Evolutionary conservation across 2,888 invertebrate genomes (phyloP), one percentile per base, ranked within the genome.

Genomic region (Ceriagrion tenellum): DNA sequence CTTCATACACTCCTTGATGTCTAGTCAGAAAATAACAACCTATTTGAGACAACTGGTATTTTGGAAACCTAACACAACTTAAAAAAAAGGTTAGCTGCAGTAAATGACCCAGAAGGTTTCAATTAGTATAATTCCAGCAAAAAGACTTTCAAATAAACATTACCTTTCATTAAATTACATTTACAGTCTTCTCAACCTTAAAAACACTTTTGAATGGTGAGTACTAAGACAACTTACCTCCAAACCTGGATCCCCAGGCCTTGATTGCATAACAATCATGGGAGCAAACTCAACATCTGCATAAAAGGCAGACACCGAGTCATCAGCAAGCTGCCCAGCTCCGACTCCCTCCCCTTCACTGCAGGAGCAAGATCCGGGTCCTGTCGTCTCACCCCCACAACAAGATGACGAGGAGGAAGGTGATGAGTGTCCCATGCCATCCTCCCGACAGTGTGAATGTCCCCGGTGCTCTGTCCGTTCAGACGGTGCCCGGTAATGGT

Each of bases 351-450:
- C 93, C 4, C 93, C 93, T 26, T 93, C 93, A 18, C 93, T 93
- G 74, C 93, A 93, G n/a, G 93, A 93, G 69, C 93, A 93, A 40
- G 93, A 93, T 13, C 93, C 93, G n/a, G 93, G 93, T 1, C 93
- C 93, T 16, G 93, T 93, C n/a, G 93, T 93, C 93, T 93, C 93
- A 16, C 93, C 93, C n/a, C 93, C 93, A 4, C 93, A 93, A n/a
- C 93, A 93, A 26, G 93, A 93, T 18, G 93, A 93, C 12, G 93
- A 93, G 13, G 93, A 93, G 18, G 93, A 93, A n/a, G 93, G 93
- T 16, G 93, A 93, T 3, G 93, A 93, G 69, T 93, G 93, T 16
- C 93, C 93, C 91, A 91, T 40, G 40, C 91, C 91, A 47, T 93
- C 93, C 69, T 93, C 93, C 26, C 93, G 93, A 26, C 93, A 93